A percentile compares a stretch with the other conserved stretches of the same genome.
Conservation (phyloP, 1,140 invertebrate species). For the Dinothrombium tinctorium region DNA sequence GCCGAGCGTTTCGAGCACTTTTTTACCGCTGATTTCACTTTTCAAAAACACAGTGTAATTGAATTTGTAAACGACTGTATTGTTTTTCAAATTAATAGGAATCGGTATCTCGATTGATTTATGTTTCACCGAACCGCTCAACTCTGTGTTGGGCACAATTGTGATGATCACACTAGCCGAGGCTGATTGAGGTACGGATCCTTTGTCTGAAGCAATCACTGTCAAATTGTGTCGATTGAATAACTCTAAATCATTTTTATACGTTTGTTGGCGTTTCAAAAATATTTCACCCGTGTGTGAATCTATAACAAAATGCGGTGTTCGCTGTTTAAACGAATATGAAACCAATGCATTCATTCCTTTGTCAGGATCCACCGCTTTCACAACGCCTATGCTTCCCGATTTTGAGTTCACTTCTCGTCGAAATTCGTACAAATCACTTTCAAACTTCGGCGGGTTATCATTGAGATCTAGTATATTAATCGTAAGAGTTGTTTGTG, state of each 20-base stretch:
- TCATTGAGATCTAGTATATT: slow-evolving; percentile 87
- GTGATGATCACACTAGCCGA: slow-evolving; percentile 36
- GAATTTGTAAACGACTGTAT: slow-evolving; percentile 3
- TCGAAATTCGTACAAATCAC: not conserved
- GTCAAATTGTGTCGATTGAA: slow-evolving; percentile 34
- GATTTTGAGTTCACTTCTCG: not conserved
- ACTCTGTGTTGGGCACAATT: not conserved
- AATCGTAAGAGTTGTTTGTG: slow-evolving; percentile 65
- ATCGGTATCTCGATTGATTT: too few relatives aligned
- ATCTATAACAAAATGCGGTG: slow-evolving; percentile 68
- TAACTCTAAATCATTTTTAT: not conserved
- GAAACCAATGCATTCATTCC: slow-evolving; percentile 80
- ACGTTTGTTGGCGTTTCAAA: slow-evolving; percentile 61
- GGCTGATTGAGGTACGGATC: slow-evolving; percentile 67
- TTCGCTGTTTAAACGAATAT: slow-evolving; percentile 67
- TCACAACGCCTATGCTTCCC: slow-evolving; percentile 45
- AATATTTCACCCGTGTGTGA: slow-evolving; percentile 67
- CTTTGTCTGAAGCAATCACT: slow-evolving; percentile 68
- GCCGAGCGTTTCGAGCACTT: not conserved
- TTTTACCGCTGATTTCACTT: not conserved
- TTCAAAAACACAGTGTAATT: not conserved
- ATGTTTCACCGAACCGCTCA: too few relatives aligned
- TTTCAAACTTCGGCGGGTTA: slow-evolving; percentile 39
- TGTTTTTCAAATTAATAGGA: slow-evolving; percentile 5
- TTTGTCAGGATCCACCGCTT: slow-evolving; percentile 65